Percentiles rank a stretch among this genome's conserved stretches.
These are phyloP conservation scores for Toxostoma redivivum DNA, from an alignment of 2,113 vertebrate species.

Conservation along the genomic window DNA sequence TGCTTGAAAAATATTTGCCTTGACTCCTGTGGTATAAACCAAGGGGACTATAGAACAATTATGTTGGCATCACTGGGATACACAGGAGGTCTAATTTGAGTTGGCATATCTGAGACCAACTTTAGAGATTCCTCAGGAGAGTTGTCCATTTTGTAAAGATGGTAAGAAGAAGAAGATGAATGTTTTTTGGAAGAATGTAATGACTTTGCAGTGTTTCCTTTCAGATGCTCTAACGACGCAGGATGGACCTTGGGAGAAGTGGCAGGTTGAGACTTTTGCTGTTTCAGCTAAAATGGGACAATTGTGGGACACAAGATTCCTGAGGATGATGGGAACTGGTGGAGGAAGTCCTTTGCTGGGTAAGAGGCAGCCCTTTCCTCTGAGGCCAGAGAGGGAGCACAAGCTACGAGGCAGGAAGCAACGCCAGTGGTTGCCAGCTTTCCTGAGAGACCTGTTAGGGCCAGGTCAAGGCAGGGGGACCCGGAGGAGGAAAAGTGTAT, in stretches of 20 bases:
- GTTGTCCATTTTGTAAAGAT: not conserved
- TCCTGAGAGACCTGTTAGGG: not conserved
- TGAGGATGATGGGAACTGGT: slow-evolving; percentile 12
- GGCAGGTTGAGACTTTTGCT: slow-evolving; percentile 22
- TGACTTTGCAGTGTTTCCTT: not conserved
- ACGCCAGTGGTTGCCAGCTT: not conserved
- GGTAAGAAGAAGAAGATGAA: slow-evolving; percentile 7
- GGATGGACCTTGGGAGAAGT: slow-evolving; percentile 18
- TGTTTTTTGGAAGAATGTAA: not conserved
- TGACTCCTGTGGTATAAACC: not conserved
- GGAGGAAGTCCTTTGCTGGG: slow-evolving; percentile 18
- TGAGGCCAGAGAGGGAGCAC: not conserved
- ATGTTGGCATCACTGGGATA: not conserved
- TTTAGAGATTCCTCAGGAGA: not conserved
- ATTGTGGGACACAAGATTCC: slow-evolving; percentile 39
- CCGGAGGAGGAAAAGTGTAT: rapidly evolving
- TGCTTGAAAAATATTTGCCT: not conserved
- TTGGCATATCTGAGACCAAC: not conserved
- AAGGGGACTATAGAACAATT: not conserved
- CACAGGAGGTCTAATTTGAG: not conserved
- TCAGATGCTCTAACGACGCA: not conserved
- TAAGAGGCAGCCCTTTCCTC: slow-evolving; percentile 40
- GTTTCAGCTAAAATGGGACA: slow-evolving; percentile 58
- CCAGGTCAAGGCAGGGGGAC: slow-evolving; percentile 1
- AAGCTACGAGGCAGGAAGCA: slow-evolving; percentile 7